Conservation (phyloP, 2,888 invertebrate genomes). For the Apotomis capreana region DNA sequence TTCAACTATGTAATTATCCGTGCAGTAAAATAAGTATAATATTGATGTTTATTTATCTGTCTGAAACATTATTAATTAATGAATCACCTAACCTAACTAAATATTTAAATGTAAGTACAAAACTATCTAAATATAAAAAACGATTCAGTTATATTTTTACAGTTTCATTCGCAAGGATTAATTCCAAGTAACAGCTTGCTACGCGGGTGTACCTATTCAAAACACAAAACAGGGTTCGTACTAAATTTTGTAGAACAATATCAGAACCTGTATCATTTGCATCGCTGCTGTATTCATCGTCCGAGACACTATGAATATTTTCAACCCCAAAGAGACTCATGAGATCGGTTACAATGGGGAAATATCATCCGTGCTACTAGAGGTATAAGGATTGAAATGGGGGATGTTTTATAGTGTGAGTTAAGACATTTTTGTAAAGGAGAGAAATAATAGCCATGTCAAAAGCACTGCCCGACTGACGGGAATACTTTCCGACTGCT, state of each 20-base stretch:
- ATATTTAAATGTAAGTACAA: no score
- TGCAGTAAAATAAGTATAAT: no score
- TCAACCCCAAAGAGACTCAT: constrained; percentile 48
- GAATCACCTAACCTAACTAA: no score
- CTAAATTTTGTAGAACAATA: constrained; percentile 56
- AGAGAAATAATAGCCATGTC: constrained; percentile 76
- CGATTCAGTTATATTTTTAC: constrained; percentile 1
- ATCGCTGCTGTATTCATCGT: constrained; percentile 58
- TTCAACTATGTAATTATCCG: no score
- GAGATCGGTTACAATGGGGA: constrained; percentile 27
- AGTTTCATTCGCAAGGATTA: constrained; percentile 15
- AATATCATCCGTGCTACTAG: constrained; percentile 42
- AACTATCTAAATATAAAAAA: neutral
- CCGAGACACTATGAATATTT: constrained; percentile 54
- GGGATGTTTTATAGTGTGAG: constrained; percentile 24
- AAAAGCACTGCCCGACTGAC: constrained; percentile 73
- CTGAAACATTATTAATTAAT: no score
- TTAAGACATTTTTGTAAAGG: constrained; percentile 51
- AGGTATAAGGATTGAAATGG: constrained; percentile 47
- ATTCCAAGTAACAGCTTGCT: constrained; percentile 3
- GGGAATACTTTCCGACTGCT: constrained; percentile 77
- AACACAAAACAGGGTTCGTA: constrained; percentile 41
- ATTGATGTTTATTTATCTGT: no score
- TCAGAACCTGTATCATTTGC: constrained; percentile 64
- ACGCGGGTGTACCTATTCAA: constrained; percentile 28